Evolutionary conservation across 2,888 invertebrate genomes (phyloP), one percentile per base, ranked within the genome.

Genomic region (Copidosoma aretas): DNA sequence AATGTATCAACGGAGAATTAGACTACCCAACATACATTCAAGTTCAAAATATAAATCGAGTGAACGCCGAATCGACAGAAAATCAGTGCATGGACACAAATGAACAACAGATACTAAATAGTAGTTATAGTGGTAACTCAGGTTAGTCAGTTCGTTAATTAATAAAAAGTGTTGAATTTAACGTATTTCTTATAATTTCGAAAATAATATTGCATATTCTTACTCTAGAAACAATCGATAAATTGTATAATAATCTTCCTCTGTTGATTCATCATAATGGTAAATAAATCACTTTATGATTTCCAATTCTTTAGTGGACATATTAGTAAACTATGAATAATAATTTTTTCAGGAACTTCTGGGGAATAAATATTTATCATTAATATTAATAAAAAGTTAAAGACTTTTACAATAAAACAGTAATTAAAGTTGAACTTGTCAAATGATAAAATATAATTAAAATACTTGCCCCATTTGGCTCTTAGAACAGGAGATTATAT

Each of bases 141-240:
- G 82, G 81, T 81, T 78, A n/a, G 39, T 68, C 24, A 14, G 17
- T 56, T 57, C 46, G 41, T 60, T 12, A 14, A n/a, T n/a, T 58
- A 17, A 21, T 25, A 10, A 4, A 24, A 61, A 52, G 32, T 32
- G 32, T 5, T 8, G 8, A 32, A 32, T 32, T 32, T 32, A 3
- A 32, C 32, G 25, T 41, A n/a, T 53, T n/a, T 46, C n/a, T 19
- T 43, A n/a, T 25, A 12, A 17, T 43, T 19, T 24, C 21, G 14
- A 22, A 32, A 53, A 62, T 53, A 52, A n/a, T 14, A 12, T 24
- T 64, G 1, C 70, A 71, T 65, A 25, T 52, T 74, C 67, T 60
- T 74, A 66, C 76, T 77, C 19, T 75, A 82, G 82, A 81, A 72
- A 70, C 81, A 72, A 76, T 80, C 75, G 79, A 79, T 72, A 77